Evolutionary conservation across 1,140 invertebrate species (phyloP), one percentile per base, ranked within the genome.

Genomic region (Venustaconcha ellipsiformis): DNA sequence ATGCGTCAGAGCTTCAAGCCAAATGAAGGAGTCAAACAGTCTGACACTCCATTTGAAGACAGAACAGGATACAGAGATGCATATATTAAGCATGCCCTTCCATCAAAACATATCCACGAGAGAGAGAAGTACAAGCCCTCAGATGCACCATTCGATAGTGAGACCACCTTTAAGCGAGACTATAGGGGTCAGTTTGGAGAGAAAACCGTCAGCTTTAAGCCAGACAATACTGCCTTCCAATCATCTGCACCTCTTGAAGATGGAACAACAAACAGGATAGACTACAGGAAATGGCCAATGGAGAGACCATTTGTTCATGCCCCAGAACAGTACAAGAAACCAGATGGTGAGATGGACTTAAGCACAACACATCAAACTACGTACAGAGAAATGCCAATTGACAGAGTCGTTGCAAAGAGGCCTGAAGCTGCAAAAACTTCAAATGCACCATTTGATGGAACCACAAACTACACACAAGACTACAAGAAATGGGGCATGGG

Each of bases 261-360:
- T 78, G 76, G 81, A 62, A 90, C 90, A 17, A 90, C 90, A 18
- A 81, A 86, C 58, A 86, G 83, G 68, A 82, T 82, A 67, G 90
- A 90, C 81, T 91, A 84, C 75, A 82, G 85, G 26, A 83, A 75
- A 71, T 90, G 89, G 89, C 83, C 86, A 70, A 74, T 84, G 12
- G 81, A 85, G 64, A 79, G 82, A 68, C 89, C 87, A 18, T 80
- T 76, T 81, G 73, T 83, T 57, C 82, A 88, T 67, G 70, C 84
- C 63, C 80, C 83, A 30, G 83, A 89, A 66, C 74, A 73, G 23
- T 88, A 86, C 78, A 67, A 81, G 78, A 86, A 84, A 69, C 90
- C 90, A 63, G 86, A 86, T 20, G 91, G 90, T 3, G 85, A 85
- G 13, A 89, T 91, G 84, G 89, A 90, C 55, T 80, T 86, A 60